A percentile compares a stretch with the other conserved stretches of the same genome.
phyloP scores from a whole-genome alignment of 2,113 vertebrate genomes.

The Oryzias curvinotus region DNA sequence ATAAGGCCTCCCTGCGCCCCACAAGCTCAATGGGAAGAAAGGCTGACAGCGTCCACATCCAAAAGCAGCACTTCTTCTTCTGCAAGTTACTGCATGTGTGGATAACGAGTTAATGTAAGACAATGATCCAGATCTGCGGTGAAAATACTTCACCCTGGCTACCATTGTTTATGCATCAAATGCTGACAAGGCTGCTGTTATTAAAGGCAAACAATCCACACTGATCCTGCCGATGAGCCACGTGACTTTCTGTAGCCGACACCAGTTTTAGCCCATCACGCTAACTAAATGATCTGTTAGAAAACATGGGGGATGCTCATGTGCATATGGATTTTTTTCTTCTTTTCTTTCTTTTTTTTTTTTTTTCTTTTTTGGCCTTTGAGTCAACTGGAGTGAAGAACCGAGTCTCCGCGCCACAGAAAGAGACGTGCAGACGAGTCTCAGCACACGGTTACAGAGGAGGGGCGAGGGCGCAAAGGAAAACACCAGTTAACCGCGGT shows the following conservation, averaged over 20 bases:
- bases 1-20: slow-evolving; percentile 55
- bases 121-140: slow-evolving; percentile 44
- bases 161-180: slow-evolving; percentile 60
- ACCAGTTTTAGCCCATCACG: slow-evolving; percentile 43
- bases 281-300: slow-evolving; percentile 45
- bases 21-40: slow-evolving; percentile 37
- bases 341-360: neutral
- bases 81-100: slow-evolving; percentile 46
- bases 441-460: slow-evolving; percentile 10
- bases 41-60: slow-evolving; percentile 59
- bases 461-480: no score
- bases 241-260: slow-evolving; percentile 46
- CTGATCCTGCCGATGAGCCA: slow-evolving; percentile 54
- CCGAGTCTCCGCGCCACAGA: neutral
- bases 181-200: slow-evolving; percentile 52
- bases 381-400: no score
- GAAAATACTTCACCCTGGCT: slow-evolving; percentile 46
- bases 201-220: slow-evolving; percentile 62
- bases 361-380: no score
- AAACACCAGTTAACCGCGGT: no score
- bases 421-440: slow-evolving; percentile 20
- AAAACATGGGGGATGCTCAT: slow-evolving; percentile 37
- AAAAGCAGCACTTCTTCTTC: slow-evolving; percentile 49
- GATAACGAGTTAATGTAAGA: slow-evolving; percentile 34
- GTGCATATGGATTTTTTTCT: slow-evolving; percentile 19